Conservation (phyloP, 2,888 invertebrate species). For the Chrysotoxum bicinctum region DNA sequence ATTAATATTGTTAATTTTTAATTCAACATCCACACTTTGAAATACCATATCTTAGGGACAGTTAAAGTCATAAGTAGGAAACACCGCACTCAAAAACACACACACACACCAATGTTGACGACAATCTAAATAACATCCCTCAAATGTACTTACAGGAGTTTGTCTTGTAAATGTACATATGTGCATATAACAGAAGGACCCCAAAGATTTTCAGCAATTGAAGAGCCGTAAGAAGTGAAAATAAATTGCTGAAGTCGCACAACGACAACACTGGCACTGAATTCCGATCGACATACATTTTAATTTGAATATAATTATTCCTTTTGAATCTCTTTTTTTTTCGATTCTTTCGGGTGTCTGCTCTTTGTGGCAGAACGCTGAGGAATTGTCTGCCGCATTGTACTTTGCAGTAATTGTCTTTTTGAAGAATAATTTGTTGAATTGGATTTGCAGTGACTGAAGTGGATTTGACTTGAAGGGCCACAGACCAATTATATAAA, state of each 20-base stretch:
- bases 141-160: neutral
- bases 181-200: neutral
- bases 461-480: conserved; percentile 15
- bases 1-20: too few species aligned
- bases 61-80: too few species aligned
- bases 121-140: neutral
- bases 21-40: too few species aligned
- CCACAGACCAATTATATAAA: conserved; percentile 9
- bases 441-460: conserved; percentile 19
- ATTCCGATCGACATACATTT: conserved; percentile 49
- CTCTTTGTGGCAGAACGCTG: conserved; percentile 6
- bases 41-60: too few species aligned
- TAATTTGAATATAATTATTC: conserved; percentile 46
- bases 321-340: conserved; percentile 15
- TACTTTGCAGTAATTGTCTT: conserved; percentile 31
- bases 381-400: conserved; percentile 30
- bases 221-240: neutral
- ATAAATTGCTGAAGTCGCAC: neutral
- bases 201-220: neutral
- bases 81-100: neutral
- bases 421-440: conserved; percentile 27
- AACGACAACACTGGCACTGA: conserved; percentile 13
- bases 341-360: conserved; percentile 13
- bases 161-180: neutral
- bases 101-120: neutral